A percentile compares a stretch with the other conserved stretches of the same genome.
Conservation (phyloP, 2,888 invertebrate species). For the Ptilodon capucinus region DNA sequence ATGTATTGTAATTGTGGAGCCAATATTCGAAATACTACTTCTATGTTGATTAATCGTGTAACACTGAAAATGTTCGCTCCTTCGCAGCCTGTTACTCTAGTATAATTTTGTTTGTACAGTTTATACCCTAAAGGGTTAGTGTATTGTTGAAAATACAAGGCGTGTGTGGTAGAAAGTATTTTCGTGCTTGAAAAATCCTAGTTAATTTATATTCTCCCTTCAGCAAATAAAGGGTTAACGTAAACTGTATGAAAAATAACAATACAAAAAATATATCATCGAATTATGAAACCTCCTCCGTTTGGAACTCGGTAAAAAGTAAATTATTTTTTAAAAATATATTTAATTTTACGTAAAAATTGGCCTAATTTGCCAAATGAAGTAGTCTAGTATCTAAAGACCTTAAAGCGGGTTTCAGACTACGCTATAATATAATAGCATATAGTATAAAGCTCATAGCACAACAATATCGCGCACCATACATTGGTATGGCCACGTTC, state of each 20-base stretch:
- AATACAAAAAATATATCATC: not conserved
- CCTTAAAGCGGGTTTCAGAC: no score
- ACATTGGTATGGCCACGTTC: no score
- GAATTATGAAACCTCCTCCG: no score
- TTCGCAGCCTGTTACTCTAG: conserved; percentile 52
- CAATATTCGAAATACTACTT: conserved; percentile 74
- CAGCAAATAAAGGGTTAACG: not conserved
- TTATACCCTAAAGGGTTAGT: conserved; percentile 33
- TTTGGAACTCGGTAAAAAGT: no score
- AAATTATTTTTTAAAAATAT: no score
- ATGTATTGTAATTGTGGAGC: conserved; percentile 74
- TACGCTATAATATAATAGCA: no score
- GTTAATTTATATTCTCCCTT: not conserved
- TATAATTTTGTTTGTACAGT: conserved; percentile 65
- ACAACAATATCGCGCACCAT: no score
- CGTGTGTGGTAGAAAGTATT: not conserved
- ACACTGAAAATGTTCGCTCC: conserved; percentile 48
- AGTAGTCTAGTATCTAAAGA: no score
- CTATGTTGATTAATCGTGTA: conserved; percentile 69
- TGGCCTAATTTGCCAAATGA: no score
- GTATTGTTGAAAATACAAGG: conserved; percentile 16
- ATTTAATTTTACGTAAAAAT: no score
- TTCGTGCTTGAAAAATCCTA: not conserved
- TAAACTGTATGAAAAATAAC: not conserved
- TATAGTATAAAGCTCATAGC: no score